Evolutionary conservation across 2,113 vertebrate genomes (phyloP), one percentile per base, ranked within the genome.

Genomic region (Mola mola): DNA sequence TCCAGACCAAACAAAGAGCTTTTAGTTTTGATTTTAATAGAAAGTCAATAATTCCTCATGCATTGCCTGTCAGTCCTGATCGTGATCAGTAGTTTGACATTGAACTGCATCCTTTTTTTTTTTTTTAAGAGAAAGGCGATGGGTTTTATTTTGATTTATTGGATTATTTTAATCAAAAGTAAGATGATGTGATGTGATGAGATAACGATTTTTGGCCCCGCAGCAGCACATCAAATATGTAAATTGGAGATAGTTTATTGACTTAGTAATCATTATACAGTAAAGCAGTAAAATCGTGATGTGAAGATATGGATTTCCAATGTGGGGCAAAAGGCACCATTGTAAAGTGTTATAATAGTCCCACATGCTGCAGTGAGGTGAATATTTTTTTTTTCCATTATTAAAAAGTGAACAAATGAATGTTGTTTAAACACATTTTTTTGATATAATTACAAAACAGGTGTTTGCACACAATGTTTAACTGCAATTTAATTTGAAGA

Each of bases 1-100:
- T 4, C 33, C 4, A 21, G 60, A 55, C 38, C 58, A 50, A 66
- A 58, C 9, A 5, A 48, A 19, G 4, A 34, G 21, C 42, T 11
- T 67, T 66, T 59, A 47, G 15, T 57, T 77, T 63, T 37, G 26
- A 62, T 62, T 51, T 58, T 44, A 44, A 40, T 20, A 61, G 36
- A 9, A 2, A 4, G 17, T 49, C 49, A 50, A 69, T 55, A 50
- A 47, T 50, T 40, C 13, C 5, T 38, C 19, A 50, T 3, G 8
- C 15, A 21, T 9, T 12, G 33, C 6, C 33, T 9, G 10, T 36
- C 9, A 36, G 8, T 15, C 3, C 15, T n/a, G n/a, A 51, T 4
- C 7, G 1, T 6, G 6, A 49, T 67, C 55, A 66, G 48, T 66
- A 41, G 8, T 42, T 62, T 53, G 20, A 47, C 49, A 57, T 12